Evolutionary conservation across 2,888 invertebrate genomes (phyloP).

Genomic region (Atrina japonica): DNA sequence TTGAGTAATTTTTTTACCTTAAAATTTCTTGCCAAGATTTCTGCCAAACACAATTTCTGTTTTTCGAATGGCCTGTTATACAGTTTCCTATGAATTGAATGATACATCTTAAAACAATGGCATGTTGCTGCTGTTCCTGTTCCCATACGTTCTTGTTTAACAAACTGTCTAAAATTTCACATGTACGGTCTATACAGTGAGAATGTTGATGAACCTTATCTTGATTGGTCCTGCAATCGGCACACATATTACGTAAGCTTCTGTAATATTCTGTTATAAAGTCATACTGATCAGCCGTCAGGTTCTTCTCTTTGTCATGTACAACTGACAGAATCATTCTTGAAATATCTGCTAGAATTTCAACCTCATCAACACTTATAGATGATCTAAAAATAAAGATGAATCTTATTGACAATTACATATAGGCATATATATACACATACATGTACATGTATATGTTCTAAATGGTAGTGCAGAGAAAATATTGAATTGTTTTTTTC

Average conservation of each 20-base stretch:
- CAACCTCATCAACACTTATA: too few species aligned
- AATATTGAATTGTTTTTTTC: too few species aligned
- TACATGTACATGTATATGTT: too few species aligned
- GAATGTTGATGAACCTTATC: conserved; percentile 13
- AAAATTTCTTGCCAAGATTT: conserved; percentile 35
- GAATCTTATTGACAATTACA: too few species aligned
- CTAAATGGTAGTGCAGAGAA: too few species aligned
- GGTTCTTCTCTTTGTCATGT: too few species aligned
- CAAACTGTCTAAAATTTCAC: background rate
- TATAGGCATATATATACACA: too few species aligned
- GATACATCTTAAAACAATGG: conserved; percentile 56
- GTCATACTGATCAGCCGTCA: background rate
- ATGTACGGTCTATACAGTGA: conserved; percentile 2
- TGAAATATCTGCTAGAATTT: too few species aligned
- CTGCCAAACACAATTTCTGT: conserved; percentile 54
- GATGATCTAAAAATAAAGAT: too few species aligned
- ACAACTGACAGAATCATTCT: too few species aligned
- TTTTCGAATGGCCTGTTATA: conserved; percentile 52
- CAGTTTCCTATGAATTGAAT: conserved; percentile 68
- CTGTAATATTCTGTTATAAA: conserved; percentile 57
- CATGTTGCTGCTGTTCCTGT: background rate
- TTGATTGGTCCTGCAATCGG: conserved; percentile 51
- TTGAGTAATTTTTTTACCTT: too few species aligned
- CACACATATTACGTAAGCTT: conserved; percentile 60
- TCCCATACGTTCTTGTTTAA: background rate